These are phyloP conservation scores for Brachyopa scutellaris DNA, from an alignment of 2,888 invertebrate species.

Conservation along the genomic window DNA sequence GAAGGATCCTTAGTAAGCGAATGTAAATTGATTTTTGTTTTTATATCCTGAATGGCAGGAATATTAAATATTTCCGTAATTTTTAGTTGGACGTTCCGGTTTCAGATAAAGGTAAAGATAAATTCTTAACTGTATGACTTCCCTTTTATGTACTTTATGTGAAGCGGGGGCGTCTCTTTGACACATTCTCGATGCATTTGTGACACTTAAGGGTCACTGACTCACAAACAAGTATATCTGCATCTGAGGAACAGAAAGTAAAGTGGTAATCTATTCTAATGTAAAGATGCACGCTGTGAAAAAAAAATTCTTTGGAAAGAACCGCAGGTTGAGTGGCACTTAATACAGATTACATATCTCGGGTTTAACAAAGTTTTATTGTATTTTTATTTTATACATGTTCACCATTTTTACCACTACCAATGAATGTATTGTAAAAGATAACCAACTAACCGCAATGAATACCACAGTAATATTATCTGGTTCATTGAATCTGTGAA, in stretches of 20 bases:
- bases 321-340: no score
- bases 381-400: no score
- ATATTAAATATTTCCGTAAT: conserved; percentile 11
- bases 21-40: conserved; percentile 26
- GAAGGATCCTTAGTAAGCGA: no score
- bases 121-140: neutral
- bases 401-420: no score
- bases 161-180: neutral
- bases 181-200: neutral
- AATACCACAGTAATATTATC: neutral
- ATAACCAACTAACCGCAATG: conserved; percentile 9
- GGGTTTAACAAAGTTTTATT: no score
- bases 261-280: no score
- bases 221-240: neutral
- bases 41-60: conserved; percentile 18
- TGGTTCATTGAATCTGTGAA: conserved; percentile 29
- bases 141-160: neutral
- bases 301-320: no score
- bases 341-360: no score
- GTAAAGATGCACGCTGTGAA: no score
- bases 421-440: no score
- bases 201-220: conserved; percentile 15
- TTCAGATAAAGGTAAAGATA: neutral
- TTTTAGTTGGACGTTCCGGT: no score
- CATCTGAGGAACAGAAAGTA: no score